Conservation (phyloP, 2,797 vertebrate species). For the Cercopithecus hamlyni region DNA sequence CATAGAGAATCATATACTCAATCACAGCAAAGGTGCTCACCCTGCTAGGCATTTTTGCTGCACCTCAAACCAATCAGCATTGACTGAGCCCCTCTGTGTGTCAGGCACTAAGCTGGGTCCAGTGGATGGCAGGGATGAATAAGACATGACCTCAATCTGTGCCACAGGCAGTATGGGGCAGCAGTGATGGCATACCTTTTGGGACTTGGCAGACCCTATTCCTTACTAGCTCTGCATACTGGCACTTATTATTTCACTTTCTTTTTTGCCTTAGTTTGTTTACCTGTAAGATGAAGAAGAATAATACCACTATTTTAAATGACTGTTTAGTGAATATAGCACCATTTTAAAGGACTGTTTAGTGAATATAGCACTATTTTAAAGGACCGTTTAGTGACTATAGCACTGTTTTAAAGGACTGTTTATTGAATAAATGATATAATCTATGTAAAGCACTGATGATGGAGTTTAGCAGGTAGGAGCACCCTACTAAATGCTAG, state of each 20-base stretch:
- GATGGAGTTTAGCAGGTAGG: background rate
- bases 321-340: background rate
- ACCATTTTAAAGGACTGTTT: too few relatives aligned
- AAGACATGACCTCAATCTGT: background rate
- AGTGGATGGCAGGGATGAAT: background rate
- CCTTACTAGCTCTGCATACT: background rate
- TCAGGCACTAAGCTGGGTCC: background rate
- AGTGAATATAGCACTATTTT: background rate
- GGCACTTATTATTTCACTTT: background rate
- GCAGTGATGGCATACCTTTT: background rate
- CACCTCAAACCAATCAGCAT: background rate
- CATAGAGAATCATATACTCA: background rate
- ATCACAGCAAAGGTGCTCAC: background rate
- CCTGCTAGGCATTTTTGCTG: background rate
- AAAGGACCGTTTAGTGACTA: background rate
- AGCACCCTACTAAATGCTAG: background rate
- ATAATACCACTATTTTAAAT: background rate
- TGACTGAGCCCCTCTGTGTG: background rate
- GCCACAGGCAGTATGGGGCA: background rate
- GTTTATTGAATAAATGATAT: background rate
- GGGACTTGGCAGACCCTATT: background rate
- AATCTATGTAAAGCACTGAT: background rate
- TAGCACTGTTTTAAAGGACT: too few relatives aligned
- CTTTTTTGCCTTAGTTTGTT: background rate
- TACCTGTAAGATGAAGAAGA: background rate